Evolutionary conservation across 2,113 vertebrate species (phyloP).

Genomic region (Sorex fumeus): DNA sequence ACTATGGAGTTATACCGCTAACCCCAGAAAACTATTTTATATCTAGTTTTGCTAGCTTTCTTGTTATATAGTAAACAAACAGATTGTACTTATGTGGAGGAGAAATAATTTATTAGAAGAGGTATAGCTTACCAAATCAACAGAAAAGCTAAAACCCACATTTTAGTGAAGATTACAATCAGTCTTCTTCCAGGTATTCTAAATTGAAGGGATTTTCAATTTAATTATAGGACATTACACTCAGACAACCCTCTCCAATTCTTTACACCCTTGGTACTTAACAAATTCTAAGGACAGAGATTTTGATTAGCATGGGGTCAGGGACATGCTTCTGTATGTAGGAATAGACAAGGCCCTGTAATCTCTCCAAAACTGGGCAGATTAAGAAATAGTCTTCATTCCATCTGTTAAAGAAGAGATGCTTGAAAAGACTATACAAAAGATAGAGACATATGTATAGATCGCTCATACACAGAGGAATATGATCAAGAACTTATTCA

Average conservation of each 20-base stretch:
- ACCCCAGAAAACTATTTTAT: neutral
- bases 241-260: neutral
- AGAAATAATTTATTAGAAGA: neutral
- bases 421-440: neutral
- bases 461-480: neutral
- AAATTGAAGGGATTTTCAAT: neutral
- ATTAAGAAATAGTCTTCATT: neutral
- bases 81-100: neutral
- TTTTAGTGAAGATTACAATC: neutral
- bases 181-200: constrained; percentile 8
- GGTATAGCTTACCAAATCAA: constrained; percentile 31
- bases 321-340: neutral
- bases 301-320: neutral
- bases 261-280: neutral
- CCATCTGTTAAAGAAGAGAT: neutral
- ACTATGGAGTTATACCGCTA: too few species aligned
- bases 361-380: constrained; percentile 20
- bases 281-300: neutral
- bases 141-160: neutral
- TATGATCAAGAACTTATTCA: neutral
- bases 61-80: neutral
- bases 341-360: neutral
- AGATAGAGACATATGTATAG: neutral
- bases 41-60: constrained; percentile 22
- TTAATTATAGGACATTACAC: neutral